Base-by-base conservation (phyloP, 1,140 invertebrate genomes). In the Meloidogyne hapla region DNA sequence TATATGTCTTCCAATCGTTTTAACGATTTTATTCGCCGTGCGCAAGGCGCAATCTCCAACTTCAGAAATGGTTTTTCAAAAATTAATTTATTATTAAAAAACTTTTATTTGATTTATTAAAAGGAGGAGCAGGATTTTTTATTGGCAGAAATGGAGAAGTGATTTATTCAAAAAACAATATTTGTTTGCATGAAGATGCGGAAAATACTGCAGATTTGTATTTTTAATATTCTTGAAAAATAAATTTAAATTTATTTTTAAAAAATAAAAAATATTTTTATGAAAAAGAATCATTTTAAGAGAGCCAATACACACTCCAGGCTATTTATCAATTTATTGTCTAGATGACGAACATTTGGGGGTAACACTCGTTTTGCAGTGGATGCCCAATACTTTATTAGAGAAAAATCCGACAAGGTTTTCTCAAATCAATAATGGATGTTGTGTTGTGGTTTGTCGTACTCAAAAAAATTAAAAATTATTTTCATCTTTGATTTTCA, bases 351-450 rank as follows among this genome's bases (percentile, higher is more conserved):
- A 90, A 85, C 77, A 84, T 8, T 77, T 84, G 79, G 89, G 92
- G 64, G 92, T 93, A 0, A 95, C 93, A 0, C 87, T 96, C 0
- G 92, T 94, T 76, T 90, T 96, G 0, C 94, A 93, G 69, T 96
- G 94, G 94, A 94, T 96, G 80, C 94, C 94, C 0, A 96, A 96
- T 87, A 91, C 91, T 3, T 93, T 93, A 0, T 87, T 96, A n/a
- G 91, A 92, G 73, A 94, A 92, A 88, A 93, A 94, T 87, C 93
- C 93, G 1, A 91, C 91, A 5, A 91, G 92, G 83, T 83, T 74
- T 23, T 25, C 38, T 21, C 13, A 42, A 23, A 23, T 64, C 5
- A n/a, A 56, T 65, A 62, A 15, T 33, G 9, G 26, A 4, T 48
- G 69, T 33, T 56, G 56, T 56, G 9, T 71, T 62, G 56, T 66